A percentile compares a stretch with the other conserved stretches of the same genome.
These are phyloP conservation scores for Drosophila littoralis DNA, from an alignment of 1,140 invertebrate genomes.

Conservation along the genomic window DNA sequence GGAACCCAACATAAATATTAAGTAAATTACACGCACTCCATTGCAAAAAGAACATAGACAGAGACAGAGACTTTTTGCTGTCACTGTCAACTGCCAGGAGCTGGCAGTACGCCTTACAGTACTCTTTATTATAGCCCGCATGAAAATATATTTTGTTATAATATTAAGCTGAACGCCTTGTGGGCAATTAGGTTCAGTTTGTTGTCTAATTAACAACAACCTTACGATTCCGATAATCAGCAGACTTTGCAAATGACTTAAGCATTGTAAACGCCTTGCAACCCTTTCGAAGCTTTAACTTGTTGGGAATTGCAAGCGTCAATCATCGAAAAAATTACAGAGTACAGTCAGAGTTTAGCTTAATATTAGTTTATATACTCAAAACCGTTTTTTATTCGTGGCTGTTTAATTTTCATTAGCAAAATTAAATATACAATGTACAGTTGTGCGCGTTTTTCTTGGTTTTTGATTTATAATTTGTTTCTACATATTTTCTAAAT, in stretches of 20 bases:
- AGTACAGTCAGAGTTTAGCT: too few species aligned
- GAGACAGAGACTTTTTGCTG: conserved; percentile 27
- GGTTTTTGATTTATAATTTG: conserved; percentile 3
- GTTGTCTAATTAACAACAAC: too few species aligned
- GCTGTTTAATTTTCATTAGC: conserved; percentile 66
- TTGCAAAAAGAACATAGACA: conserved; percentile 34
- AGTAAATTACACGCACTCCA: conserved; percentile 63
- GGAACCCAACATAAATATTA: conserved; percentile 8
- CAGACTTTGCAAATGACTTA: too few species aligned
- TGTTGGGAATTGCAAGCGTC: too few species aligned
- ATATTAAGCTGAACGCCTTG: not conserved
- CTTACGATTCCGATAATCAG: too few species aligned
- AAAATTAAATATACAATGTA: conserved; percentile 73
- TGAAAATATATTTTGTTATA: not conserved
- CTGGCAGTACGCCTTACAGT: not conserved
- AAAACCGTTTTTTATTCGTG: not conserved
- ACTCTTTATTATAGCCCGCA: not conserved
- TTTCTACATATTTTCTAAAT: conserved; percentile 39
- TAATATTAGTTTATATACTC: too few species aligned
- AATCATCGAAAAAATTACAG: too few species aligned
- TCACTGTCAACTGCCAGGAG: conserved; percentile 16
- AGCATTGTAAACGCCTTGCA: too few species aligned
- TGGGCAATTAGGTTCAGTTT: too few species aligned
- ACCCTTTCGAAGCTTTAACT: too few species aligned
- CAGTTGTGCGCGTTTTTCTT: conserved; percentile 50